Evolutionary conservation across 2,888 invertebrate genomes (phyloP), one percentile per base, ranked within the genome.

Genomic region (Cosmopolites sordidus): DNA sequence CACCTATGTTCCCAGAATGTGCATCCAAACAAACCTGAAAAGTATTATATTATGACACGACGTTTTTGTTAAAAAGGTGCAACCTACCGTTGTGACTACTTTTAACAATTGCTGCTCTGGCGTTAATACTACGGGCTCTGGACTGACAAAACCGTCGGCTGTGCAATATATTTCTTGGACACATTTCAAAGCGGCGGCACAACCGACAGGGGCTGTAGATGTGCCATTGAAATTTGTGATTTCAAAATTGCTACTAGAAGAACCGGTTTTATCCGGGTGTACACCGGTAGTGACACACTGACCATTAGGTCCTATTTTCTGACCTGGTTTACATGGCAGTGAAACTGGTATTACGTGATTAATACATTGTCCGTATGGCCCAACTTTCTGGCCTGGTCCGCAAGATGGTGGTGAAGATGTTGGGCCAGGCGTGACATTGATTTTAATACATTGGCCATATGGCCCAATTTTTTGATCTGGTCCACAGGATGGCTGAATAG

Each of bases 111-210:
- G 78, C 64, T 90, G 87, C 54, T 85, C 83, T 43, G 81, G 79
- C 27, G 84, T 81, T 1, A 91, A 75, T 1, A 76, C 68, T 0
- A 89, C 79, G 1, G 84, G 81, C 0, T 80, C 78, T 54, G 84
- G 82, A 16, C 84, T 84, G 59, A 91, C 87, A 3, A 85, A 79
- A 1, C 91, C 92, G 40, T 86, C 84, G 38, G 84, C 79, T 2
- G 86, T 86, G 71, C 92, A 92, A 71, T 79, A 89, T 62, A 84
- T 82, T 62, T 88, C 82, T 56, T 83, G 82, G 0, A 90, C 90
- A 68, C 92, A 89, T 63, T 89, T 83, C 47, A 92, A 76, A 0
- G 92, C 92, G 0, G 92, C 91, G 1, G 91, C 89, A 67, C 92
- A 92, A 45, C 86, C 89, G 0, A 83, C 58, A 47, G 66, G 65